phyloP scores from a whole-genome alignment of 2,113 vertebrate genomes.

The Piprites chloris region DNA sequence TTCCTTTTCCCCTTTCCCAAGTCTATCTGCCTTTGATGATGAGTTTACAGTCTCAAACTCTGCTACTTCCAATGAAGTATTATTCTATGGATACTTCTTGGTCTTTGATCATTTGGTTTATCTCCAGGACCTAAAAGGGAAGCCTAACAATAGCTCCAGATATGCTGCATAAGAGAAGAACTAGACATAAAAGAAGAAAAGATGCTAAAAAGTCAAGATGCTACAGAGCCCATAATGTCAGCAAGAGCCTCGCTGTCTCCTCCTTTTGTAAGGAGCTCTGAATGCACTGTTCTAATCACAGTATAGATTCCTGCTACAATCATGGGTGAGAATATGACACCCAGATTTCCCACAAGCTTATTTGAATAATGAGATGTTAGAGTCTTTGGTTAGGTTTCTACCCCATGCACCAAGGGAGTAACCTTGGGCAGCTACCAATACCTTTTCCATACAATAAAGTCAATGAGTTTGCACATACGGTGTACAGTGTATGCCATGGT shows the following conservation, averaged over 20 bases:
- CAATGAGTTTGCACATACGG: neutral
- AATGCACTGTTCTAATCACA: neutral
- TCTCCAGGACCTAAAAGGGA: neutral
- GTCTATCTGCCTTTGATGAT: neutral
- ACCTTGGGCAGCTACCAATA: neutral
- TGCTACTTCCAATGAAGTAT: neutral
- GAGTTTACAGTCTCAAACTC: conserved; percentile 4
- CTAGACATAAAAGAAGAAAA: neutral
- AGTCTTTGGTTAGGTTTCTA: neutral
- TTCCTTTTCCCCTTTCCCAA: neutral
- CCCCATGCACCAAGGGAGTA: neutral
- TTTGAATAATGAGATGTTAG: neutral
- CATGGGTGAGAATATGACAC: neutral
- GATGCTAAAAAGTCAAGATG: neutral
- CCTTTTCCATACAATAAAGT: neutral
- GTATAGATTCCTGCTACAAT: neutral
- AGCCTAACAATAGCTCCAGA: neutral
- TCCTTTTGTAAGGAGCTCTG: neutral
- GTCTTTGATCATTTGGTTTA: neutral
- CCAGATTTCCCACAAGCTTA: neutral
- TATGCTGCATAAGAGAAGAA: neutral
- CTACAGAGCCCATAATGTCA: neutral
- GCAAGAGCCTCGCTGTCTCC: neutral
- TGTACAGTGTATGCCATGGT: too few species aligned
- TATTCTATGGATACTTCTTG: neutral